Evolutionary conservation across 2,888 invertebrate genomes (phyloP).

Genomic region (Cephus pulcher): DNA sequence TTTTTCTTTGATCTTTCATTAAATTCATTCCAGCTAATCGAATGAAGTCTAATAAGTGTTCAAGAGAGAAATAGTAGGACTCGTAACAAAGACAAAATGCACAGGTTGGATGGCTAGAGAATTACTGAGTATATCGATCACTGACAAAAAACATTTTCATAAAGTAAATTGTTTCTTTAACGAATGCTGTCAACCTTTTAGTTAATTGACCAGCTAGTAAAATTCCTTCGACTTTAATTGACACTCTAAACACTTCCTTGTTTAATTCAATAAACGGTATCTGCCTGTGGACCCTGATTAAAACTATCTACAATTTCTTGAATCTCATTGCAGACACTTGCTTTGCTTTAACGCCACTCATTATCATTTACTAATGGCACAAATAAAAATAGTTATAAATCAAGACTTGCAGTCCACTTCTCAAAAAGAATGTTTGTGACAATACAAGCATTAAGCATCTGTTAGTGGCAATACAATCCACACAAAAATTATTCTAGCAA

Average conservation of each 20-base stretch:
- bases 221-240: not conserved
- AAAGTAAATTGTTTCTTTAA: not conserved
- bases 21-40: not conserved
- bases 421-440: not conserved
- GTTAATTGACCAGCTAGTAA: not conserved
- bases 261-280: not conserved
- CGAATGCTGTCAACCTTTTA: not conserved
- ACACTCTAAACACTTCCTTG: not conserved
- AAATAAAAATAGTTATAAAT: not conserved
- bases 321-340: not conserved
- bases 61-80: not conserved
- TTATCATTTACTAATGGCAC: not conserved
- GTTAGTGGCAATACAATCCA: not conserved
- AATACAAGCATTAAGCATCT: no score
- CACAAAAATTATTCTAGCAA: not conserved
- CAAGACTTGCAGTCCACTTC: not conserved
- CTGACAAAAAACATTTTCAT: not conserved
- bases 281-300: not conserved
- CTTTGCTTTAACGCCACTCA: not conserved
- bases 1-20: not conserved
- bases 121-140: not conserved
- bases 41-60: not conserved
- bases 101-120: not conserved
- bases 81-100: not conserved
- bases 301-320: not conserved